Conservation (phyloP, 2,888 invertebrate genomes). For the Antheraea yamamai region DNA sequence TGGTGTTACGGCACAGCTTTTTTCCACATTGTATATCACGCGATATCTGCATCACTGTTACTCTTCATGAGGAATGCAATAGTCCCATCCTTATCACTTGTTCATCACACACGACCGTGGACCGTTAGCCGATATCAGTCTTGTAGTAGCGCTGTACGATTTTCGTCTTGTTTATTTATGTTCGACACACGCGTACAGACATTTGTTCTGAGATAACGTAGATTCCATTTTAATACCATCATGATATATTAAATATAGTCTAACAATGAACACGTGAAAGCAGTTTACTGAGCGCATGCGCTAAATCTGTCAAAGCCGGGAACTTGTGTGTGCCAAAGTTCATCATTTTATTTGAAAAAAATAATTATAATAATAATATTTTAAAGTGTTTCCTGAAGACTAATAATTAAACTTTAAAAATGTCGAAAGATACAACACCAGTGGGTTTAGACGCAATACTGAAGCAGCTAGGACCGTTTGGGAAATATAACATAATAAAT, state of each 20-base stretch:
- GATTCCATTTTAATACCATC: not conserved
- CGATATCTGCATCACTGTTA: not conserved
- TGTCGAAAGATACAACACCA: slow-evolving; percentile 47
- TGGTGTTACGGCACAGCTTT: not conserved
- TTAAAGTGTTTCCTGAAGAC: slow-evolving; percentile 35
- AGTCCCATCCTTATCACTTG: not conserved
- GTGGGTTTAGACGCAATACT: slow-evolving; percentile 64
- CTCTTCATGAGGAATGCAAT: not conserved
- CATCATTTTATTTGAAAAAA: slow-evolving; percentile 30
- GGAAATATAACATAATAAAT: slow-evolving; percentile 68
- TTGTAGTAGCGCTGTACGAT: not conserved
- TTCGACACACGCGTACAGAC: not conserved
- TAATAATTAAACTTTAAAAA: slow-evolving; percentile 41
- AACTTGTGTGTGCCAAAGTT: slow-evolving; percentile 12
- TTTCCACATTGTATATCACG: not conserved
- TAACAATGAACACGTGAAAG: not conserved
- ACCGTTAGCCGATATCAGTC: not conserved
- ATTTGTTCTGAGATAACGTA: not conserved
- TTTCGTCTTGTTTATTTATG: not conserved
- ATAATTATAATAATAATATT: slow-evolving; percentile 28
- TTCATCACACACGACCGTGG: not conserved
- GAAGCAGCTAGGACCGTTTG: slow-evolving; percentile 67
- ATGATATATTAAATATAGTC: not conserved
- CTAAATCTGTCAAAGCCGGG: slow-evolving; percentile 29
- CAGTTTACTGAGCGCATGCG: slow-evolving; percentile 32